Percentiles rank a stretch among this genome's conserved stretches.
Conservation (phyloP, 2,888 invertebrate species). For the Tetragonisca angustula region DNA sequence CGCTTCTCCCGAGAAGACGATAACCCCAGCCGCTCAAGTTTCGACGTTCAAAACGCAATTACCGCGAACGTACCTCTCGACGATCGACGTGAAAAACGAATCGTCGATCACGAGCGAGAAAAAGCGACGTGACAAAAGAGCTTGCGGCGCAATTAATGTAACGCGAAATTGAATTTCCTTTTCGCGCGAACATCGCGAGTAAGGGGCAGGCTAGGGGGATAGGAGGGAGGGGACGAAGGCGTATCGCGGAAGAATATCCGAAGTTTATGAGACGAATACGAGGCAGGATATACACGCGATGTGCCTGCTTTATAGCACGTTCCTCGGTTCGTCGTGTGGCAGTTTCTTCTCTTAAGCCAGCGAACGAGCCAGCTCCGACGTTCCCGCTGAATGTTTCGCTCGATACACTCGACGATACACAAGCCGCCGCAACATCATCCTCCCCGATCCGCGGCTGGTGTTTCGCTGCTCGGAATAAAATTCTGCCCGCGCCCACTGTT, state of each 20-base stretch:
- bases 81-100: slow-evolving; percentile 20
- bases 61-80: slow-evolving; percentile 32
- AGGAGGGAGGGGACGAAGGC: not conserved
- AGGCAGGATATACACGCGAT: slow-evolving; percentile 44
- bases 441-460: not conserved
- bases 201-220: too few species aligned
- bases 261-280: slow-evolving; percentile 68
- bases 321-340: slow-evolving; percentile 45
- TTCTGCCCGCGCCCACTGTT: slow-evolving; percentile 67
- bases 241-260: slow-evolving; percentile 51
- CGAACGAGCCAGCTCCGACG: slow-evolving; percentile 4
- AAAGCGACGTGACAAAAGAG: not conserved
- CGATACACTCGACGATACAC: slow-evolving; percentile 53
- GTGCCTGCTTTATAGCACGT: slow-evolving; percentile 64
- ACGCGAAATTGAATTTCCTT: slow-evolving; percentile 46
- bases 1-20: slow-evolving; percentile 1
- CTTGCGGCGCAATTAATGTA: slow-evolving; percentile 41
- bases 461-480: slow-evolving; percentile 62
- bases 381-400: slow-evolving; percentile 49
- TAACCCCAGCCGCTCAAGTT: slow-evolving; percentile 18
- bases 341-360: slow-evolving; percentile 21
- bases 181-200: slow-evolving; percentile 23
- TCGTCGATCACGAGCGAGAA: slow-evolving; percentile 30
- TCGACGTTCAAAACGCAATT: slow-evolving; percentile 49
- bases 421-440: not conserved